Conservation (phyloP, 2,113 vertebrate genomes). For the Copsychus sechellarum region DNA sequence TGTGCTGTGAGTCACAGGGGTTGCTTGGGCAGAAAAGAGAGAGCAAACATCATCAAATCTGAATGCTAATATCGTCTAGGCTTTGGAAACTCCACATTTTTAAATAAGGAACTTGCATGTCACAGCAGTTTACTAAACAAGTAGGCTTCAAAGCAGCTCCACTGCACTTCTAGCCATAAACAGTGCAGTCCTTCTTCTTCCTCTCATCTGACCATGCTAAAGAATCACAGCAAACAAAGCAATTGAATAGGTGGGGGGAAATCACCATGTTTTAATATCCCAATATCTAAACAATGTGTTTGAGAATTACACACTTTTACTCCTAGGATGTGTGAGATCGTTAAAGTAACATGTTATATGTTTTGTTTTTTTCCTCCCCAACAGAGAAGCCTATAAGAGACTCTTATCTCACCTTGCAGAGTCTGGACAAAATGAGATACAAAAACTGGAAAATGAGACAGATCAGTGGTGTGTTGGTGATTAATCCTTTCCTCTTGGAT, state of each 20-base stretch:
- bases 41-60: neutral
- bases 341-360: neutral
- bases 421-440: constrained; percentile 86
- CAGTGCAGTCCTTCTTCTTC: neutral
- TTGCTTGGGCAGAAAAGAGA: neutral
- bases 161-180: neutral
- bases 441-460: constrained; percentile 82
- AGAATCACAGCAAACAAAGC: neutral
- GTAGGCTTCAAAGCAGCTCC: neutral
- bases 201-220: neutral
- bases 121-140: neutral
- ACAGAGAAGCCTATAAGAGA: constrained; percentile 88
- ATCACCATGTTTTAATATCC: neutral
- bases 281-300: neutral
- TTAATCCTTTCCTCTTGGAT: neutral
- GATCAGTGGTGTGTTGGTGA: neutral
- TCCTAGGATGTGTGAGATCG: neutral
- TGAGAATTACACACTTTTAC: neutral
- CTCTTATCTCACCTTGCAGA: constrained; percentile 86
- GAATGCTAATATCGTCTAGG: neutral
- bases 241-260: neutral
- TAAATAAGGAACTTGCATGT: neutral
- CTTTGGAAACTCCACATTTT: neutral
- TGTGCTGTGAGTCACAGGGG: neutral
- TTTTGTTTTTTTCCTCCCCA: neutral